Evolutionary conservation across 1,140 invertebrate genomes (phyloP), one percentile per base, ranked within the genome.

Genomic region (Metaphire vulgaris): DNA sequence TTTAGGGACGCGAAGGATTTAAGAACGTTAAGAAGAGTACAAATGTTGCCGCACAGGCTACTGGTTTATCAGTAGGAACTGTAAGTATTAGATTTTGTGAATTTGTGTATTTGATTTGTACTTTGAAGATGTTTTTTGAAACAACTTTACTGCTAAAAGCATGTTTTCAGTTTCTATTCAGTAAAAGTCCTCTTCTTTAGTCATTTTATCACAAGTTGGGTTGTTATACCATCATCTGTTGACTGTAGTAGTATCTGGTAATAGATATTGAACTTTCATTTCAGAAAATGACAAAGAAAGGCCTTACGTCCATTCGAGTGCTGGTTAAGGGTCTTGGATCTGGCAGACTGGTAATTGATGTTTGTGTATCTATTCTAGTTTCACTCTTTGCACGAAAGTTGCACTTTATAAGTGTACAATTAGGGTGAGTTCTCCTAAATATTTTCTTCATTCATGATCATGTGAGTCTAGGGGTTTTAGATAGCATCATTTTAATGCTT

Each of bases 21-120:
- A 97, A 96, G 86, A 93, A 96, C 86, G 91, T 93, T 1, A 91
- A 91, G 79, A 97, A 97, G 87, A 95, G 94, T 76, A 97, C 95
- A 21, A 96, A 95, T 84, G 91, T 97, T 81, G 95, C 95, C 67
- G 95, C 94, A 21, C 95, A 98, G 87, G 92, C 94, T 33, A 94
- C 95, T 69, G 95, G 92, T 28, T 89, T 95, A 34, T 90, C 88
- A 76, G 85, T 94, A 81, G 90, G 90, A 72, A 87, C 82, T 28
- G 71, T 77, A 85, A 88, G 88, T 87, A 76, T 78, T 66, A n/a
- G n/a, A 56, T 56, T 56, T 56, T 56, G 41, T 56, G 6, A 6
- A 56, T n/a, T 56, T 21, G 41, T 56, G 41, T 12, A 56, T 12
- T 21, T 56, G 41, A 56, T 6, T 56, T 56, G 21, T 56, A 56